Evolutionary conservation across 1,140 invertebrate genomes (phyloP).

Genomic region (Aricia agestis): DNA sequence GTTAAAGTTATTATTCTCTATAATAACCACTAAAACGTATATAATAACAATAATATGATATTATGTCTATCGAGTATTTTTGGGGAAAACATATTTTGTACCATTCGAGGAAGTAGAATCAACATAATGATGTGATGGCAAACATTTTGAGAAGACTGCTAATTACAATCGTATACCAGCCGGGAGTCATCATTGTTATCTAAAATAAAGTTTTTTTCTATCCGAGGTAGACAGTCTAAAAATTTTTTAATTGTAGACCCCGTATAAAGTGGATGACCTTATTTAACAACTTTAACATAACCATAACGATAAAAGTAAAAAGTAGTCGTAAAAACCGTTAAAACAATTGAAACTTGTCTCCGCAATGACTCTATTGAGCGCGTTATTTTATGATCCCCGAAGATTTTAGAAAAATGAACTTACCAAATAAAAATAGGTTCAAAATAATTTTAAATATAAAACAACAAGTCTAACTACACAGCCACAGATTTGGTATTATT

Average conservation of each 20-base stretch:
- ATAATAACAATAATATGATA: too few species aligned
- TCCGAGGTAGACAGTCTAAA: too few species aligned
- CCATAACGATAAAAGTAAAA: constrained; percentile 3
- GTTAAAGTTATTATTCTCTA: too few species aligned
- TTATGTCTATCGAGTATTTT: too few species aligned
- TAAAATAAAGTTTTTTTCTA: too few species aligned
- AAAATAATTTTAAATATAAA: background rate
- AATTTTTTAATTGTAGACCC: background rate
- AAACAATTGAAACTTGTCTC: background rate
- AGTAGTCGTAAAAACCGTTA: background rate
- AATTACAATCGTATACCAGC: background rate
- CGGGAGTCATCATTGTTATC: too few species aligned
- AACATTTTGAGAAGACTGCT: background rate
- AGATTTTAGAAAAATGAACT: background rate
- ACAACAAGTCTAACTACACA: background rate
- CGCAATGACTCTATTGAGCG: background rate
- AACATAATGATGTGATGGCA: too few species aligned
- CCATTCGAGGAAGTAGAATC: too few species aligned
- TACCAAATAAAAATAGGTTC: background rate
- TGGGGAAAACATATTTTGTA: too few species aligned
- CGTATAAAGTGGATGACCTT: background rate
- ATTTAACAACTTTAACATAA: background rate
- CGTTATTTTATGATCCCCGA: background rate
- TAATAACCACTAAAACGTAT: too few species aligned
- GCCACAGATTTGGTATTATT: constrained; percentile 7